Conservation (phyloP, 1,140 invertebrate genomes). For the Tetramorium alpestre region DNA sequence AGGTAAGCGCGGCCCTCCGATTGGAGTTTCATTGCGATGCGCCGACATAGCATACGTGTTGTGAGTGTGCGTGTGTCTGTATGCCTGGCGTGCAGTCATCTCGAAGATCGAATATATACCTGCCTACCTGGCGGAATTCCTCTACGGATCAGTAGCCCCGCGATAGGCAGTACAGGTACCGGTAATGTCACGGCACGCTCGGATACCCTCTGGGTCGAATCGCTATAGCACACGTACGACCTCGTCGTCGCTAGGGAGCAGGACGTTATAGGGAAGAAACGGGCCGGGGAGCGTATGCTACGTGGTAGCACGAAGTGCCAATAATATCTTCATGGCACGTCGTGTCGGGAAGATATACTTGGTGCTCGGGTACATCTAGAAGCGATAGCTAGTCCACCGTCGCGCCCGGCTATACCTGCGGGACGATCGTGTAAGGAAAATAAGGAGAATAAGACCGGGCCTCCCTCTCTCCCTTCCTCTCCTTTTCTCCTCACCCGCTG, state of each 20-base stretch:
- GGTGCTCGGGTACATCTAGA: conserved; percentile 52
- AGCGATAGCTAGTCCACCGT: conserved; percentile 54
- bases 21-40: conserved; percentile 59
- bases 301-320: conserved; percentile 69
- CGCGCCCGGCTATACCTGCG: conserved; percentile 6
- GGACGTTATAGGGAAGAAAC: conserved; percentile 33
- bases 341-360: conserved; percentile 69
- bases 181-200: conserved; percentile 72
- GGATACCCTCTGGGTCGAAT: conserved; percentile 70
- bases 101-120: conserved; percentile 55
- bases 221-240: conserved; percentile 64
- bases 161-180: conserved; percentile 69
- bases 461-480: neutral
- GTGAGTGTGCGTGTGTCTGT: neutral
- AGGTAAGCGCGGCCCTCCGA: conserved; percentile 45
- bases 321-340: conserved; percentile 74
- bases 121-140: conserved; percentile 67
- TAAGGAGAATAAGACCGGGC: conserved; percentile 38
- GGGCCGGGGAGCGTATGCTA: conserved; percentile 32
- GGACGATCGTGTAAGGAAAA: neutral
- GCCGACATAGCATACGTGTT: neutral
- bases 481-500: neutral
- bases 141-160: conserved; percentile 73
- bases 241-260: conserved; percentile 42
- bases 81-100: conserved; percentile 56